Conservation (phyloP, 1,140 invertebrate genomes). For the Chrysoperla carnea region DNA sequence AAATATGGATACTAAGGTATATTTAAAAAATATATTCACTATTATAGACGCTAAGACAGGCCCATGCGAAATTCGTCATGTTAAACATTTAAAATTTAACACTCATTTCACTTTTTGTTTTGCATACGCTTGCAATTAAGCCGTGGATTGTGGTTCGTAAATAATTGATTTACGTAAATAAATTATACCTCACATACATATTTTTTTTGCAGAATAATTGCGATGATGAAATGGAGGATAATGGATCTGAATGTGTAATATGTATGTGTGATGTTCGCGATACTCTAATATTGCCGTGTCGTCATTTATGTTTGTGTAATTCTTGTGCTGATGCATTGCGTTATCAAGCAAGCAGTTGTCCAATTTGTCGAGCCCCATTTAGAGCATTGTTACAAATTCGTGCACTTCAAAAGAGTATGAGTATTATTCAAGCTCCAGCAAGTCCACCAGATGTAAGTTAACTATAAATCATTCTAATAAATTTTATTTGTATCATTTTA, state of each 20-base stretch:
- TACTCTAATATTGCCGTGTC: slow-evolving; percentile 93
- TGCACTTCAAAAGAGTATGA: slow-evolving; percentile 69
- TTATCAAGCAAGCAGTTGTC: slow-evolving; percentile 97
- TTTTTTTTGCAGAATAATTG: slow-evolving; percentile 32
- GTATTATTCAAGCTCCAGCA: slow-evolving; percentile 23
- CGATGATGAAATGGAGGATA: slow-evolving; percentile 89
- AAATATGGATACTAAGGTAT: slow-evolving; percentile 58
- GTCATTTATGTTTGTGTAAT: slow-evolving; percentile 95
- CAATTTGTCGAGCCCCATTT: slow-evolving; percentile 95
- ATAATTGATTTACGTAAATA: not conserved
- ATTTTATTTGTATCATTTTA: not conserved
- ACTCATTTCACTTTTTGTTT: not conserved
- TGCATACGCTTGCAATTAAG: too few species aligned
- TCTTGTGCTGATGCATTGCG: slow-evolving; percentile 90
- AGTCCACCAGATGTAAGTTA: slow-evolving; percentile 32
- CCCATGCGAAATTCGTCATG: not conserved
- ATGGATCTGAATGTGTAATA: slow-evolving; percentile 96
- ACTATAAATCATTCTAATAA: too few species aligned
- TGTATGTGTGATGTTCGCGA: slow-evolving; percentile 97
- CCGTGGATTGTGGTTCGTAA: too few species aligned
- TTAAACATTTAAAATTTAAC: not conserved
- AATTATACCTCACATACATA: not conserved
- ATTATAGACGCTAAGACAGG: not conserved
- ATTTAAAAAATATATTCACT: too few species aligned
- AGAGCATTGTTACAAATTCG: slow-evolving; percentile 89